Evolutionary conservation across 2,113 vertebrate species (phyloP).

Genomic region (Leucoraja erinaceus): DNA sequence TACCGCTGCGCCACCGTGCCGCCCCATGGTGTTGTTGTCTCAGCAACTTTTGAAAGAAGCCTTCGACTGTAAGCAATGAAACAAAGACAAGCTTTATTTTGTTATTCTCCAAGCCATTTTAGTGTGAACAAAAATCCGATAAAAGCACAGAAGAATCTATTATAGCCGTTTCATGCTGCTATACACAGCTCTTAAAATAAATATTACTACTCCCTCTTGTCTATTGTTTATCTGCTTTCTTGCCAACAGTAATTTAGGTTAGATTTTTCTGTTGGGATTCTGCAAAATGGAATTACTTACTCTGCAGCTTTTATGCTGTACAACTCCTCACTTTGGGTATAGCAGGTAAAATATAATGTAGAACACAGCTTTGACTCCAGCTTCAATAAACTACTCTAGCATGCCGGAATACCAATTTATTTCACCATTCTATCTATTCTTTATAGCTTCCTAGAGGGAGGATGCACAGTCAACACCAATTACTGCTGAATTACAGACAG

Average conservation of each 20-base stretch:
- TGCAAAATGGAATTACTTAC: background rate
- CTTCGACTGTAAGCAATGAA: background rate
- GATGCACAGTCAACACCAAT: slow-evolving; percentile 15
- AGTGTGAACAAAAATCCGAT: background rate
- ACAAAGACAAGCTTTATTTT: background rate
- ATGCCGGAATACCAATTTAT: slow-evolving; percentile 21
- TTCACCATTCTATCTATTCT: slow-evolving; percentile 15
- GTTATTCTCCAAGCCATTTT: background rate
- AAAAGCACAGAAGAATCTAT: background rate
- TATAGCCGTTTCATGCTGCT: background rate
- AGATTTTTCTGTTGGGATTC: background rate
- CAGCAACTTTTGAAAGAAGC: background rate
- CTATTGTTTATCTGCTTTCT: background rate
- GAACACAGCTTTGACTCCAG: background rate
- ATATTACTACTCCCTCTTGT: background rate
- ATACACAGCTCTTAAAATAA: background rate
- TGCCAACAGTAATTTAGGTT: background rate
- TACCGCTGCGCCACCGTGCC: no score
- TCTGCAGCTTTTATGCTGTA: background rate
- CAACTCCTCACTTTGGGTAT: background rate
- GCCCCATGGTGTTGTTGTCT: background rate
- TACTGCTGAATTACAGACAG: slow-evolving; percentile 28
- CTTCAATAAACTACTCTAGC: background rate
- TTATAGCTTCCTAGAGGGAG: slow-evolving; percentile 19
- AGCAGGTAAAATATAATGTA: background rate